These are phyloP conservation scores for Azemiops feae DNA, from an alignment of 2,113 vertebrate genomes.

Conservation along the genomic window DNA sequence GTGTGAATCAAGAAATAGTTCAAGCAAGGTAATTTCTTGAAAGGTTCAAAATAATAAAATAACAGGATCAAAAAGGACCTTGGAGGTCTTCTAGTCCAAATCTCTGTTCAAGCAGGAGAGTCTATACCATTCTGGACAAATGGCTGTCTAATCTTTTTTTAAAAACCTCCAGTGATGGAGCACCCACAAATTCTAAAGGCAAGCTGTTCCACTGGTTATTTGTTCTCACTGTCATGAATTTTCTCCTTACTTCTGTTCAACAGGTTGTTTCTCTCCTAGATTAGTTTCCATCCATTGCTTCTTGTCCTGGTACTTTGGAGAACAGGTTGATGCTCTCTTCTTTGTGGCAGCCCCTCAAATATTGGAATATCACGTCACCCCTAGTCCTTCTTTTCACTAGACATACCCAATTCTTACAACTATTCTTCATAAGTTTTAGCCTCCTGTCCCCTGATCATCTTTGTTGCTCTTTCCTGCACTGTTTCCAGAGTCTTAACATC, in stretches of 20 bases:
- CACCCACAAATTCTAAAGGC: not conserved
- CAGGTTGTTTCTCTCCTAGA: not conserved
- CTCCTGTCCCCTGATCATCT: not conserved
- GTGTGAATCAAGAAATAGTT: not conserved
- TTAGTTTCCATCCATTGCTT: not conserved
- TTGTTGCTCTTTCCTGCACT: not conserved
- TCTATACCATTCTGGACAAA: no score
- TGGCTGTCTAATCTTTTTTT: no score
- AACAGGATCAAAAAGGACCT: not conserved
- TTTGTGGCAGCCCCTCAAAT: not conserved
- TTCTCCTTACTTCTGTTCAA: not conserved
- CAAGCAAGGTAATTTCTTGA: not conserved
- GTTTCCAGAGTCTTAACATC: not conserved
- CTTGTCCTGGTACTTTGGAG: not conserved
- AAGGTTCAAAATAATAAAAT: not conserved
- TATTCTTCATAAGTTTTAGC: not conserved
- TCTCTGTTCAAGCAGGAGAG: not conserved
- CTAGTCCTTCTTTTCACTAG: not conserved
- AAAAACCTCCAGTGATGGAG: not conserved
- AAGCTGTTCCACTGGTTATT: not conserved
- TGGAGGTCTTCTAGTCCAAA: not conserved
- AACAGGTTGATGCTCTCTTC: not conserved
- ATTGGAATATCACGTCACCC: not conserved
- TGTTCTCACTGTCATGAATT: not conserved
- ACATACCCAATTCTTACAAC: not conserved